Conservation (phyloP, 2,113 vertebrate genomes). For the Engystomops pustulosus region DNA sequence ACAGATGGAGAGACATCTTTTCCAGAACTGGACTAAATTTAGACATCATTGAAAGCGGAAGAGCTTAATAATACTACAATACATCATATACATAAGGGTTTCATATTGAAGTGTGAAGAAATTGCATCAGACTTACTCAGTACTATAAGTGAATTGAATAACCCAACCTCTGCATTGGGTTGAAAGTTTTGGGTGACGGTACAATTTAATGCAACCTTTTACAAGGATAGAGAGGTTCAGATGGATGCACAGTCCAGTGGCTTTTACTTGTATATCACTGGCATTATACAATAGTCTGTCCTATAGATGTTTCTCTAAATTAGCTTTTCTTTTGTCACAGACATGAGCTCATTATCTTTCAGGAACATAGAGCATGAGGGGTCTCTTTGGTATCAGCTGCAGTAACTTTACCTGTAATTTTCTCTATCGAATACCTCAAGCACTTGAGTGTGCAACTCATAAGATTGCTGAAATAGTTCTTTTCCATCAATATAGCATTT, state of each 20-base stretch:
- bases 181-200: background rate
- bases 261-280: conserved; percentile 5
- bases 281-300: conserved; percentile 8
- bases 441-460: conserved; percentile 10
- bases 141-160: background rate
- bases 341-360: conserved; percentile 23
- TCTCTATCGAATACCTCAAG: conserved; percentile 11
- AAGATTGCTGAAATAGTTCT: conserved; percentile 34
- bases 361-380: background rate
- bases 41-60: background rate
- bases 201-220: background rate
- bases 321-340: conserved; percentile 16
- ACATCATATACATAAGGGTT: background rate
- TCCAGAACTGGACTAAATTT: background rate
- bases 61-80: background rate
- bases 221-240: background rate
- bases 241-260: background rate
- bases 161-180: background rate
- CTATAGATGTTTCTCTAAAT: background rate
- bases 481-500: conserved; percentile 9
- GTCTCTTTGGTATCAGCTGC: conserved; percentile 45
- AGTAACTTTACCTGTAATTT: conserved; percentile 23
- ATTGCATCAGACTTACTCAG: background rate
- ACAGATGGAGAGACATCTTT: background rate
- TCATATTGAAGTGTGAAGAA: background rate